phyloP scores from a whole-genome alignment of 2,113 vertebrate species.

The Cairina moschata region DNA sequence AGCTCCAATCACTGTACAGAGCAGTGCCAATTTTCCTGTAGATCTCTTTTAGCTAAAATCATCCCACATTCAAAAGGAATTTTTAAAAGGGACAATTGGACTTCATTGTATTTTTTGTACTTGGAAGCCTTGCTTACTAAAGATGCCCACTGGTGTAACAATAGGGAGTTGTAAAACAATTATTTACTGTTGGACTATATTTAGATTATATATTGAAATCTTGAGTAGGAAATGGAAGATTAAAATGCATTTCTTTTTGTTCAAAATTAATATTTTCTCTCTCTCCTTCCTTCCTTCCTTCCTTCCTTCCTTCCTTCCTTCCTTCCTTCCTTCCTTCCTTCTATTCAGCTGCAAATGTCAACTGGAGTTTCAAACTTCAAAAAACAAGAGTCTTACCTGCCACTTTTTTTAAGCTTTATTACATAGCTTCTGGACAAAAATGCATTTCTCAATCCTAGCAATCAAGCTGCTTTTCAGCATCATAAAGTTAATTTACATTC shows the following conservation, averaged over 20 bases:
- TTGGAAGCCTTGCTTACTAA: neutral
- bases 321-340: neutral
- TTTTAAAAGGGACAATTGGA: neutral
- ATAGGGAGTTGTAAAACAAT: neutral
- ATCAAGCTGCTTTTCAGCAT: constrained; percentile 1
- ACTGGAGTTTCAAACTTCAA: neutral
- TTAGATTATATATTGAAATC: neutral
- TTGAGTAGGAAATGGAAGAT: neutral
- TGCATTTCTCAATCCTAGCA: neutral
- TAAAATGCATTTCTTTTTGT: neutral
- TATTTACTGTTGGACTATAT: neutral
- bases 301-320: neutral
- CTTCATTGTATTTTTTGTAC: neutral
- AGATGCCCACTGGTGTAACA: neutral
- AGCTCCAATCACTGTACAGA: neutral
- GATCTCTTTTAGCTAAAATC: neutral
- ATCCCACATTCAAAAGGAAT: neutral
- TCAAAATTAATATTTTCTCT: neutral
- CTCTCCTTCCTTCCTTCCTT: neutral
- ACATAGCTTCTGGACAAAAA: neutral
- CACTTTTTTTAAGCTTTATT: constrained; percentile 30
- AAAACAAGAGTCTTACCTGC: neutral
- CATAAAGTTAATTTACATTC: constrained; percentile 11
- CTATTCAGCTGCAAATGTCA: neutral
- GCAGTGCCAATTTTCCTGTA: neutral